Evolutionary conservation across 2,113 vertebrate species (phyloP).

Genomic region (Neotragus pygmaeus): DNA sequence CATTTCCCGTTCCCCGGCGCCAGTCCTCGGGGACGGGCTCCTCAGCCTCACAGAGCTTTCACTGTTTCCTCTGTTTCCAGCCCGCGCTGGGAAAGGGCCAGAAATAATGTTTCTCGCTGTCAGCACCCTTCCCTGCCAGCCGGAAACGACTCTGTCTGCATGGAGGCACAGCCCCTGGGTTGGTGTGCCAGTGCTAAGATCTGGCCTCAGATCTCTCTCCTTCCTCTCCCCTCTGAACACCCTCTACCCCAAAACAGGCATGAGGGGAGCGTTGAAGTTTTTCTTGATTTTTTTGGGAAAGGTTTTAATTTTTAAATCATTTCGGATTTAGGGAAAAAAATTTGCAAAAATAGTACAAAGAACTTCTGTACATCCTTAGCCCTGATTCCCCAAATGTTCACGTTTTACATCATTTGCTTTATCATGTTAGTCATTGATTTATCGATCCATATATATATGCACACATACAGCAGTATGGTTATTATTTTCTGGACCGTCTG

Average conservation of each 20-base stretch:
- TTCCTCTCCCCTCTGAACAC: fast-evolving
- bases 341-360: background rate
- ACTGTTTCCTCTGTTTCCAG: background rate
- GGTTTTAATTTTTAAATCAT: slow-evolving; percentile 16
- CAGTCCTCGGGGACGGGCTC: background rate
- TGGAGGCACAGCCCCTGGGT: background rate
- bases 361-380: background rate
- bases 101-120: background rate
- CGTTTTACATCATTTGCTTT: background rate
- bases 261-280: background rate
- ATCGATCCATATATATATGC: fast-evolving
- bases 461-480: background rate
- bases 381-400: background rate
- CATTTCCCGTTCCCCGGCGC: background rate
- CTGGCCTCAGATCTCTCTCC: too few species aligned
- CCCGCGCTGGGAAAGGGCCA: background rate
- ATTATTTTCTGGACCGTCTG: background rate
- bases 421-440: background rate
- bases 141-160: background rate
- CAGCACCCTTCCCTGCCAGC: background rate
- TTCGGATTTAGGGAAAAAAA: background rate
- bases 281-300: background rate
- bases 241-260: background rate
- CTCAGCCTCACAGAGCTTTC: background rate
- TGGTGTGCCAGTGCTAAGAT: fast-evolving